Evolutionary conservation across 35 echinoderm and acorn worm species (phyloP).

Genomic region (Strongylocentrotus purpuratus): DNA sequence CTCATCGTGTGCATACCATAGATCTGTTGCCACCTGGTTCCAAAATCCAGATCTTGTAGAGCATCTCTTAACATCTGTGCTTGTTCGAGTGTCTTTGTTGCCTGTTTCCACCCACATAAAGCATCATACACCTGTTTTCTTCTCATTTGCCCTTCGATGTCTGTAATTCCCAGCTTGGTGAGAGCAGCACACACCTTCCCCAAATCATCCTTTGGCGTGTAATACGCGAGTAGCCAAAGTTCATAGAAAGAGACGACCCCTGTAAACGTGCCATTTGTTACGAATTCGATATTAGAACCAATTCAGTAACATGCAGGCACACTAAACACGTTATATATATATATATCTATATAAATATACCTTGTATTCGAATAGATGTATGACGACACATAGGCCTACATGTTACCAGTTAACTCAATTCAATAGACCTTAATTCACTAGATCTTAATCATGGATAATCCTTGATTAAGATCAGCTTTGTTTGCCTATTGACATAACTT

Average conservation of each 20-base stretch:
- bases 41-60: background rate
- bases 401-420: too few relatives aligned
- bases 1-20: background rate
- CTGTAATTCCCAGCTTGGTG: background rate
- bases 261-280: background rate
- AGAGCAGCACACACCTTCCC: background rate
- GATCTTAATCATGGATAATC: too few relatives aligned
- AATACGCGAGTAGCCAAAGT: background rate
- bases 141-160: background rate
- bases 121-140: background rate
- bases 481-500: too few relatives aligned
- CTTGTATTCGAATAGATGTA: too few relatives aligned
- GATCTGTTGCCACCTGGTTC: background rate
- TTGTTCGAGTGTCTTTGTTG: background rate
- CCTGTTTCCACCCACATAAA: background rate
- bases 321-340: too few relatives aligned
- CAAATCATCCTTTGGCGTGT: background rate
- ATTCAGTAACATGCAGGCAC: too few relatives aligned
- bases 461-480: too few relatives aligned
- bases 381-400: too few relatives aligned
- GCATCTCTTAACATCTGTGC: slow-evolving; percentile 1
- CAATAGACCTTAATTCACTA: too few relatives aligned
- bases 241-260: background rate
- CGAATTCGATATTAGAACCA: too few relatives aligned
- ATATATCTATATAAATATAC: too few relatives aligned